These are phyloP conservation scores for Myotis brandtii DNA, from an alignment of 2,113 vertebrate genomes.

Conservation along the genomic window DNA sequence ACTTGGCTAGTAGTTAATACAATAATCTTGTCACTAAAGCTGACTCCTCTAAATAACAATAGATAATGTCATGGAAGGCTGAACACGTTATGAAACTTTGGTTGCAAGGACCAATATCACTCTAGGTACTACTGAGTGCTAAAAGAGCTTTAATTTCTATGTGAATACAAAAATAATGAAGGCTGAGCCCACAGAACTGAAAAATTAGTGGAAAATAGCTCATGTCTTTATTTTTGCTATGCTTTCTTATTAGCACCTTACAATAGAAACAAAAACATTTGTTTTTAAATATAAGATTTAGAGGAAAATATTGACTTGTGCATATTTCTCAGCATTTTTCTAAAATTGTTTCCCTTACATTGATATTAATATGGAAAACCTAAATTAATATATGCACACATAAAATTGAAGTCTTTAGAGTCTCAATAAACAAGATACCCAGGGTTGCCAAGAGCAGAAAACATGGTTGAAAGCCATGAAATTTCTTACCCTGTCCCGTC, in stretches of 20 bases:
- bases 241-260: not conserved
- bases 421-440: not conserved
- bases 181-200: not conserved
- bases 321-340: not conserved
- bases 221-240: not conserved
- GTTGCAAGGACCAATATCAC: not conserved
- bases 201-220: not conserved
- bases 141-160: not conserved
- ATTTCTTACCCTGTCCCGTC: not conserved
- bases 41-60: not conserved
- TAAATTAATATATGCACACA: not conserved
- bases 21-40: constrained; percentile 39
- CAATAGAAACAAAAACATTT: not conserved
- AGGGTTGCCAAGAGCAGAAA: not conserved
- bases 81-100: not conserved
- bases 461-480: not conserved
- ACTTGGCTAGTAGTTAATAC: not conserved
- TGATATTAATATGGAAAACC: not conserved
- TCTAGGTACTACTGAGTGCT: not conserved
- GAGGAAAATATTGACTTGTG: not conserved
- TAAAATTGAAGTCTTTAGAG: not conserved
- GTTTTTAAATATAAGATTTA: not conserved
- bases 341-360: not conserved
- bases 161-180: constrained; percentile 1
- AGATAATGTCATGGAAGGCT: not conserved